Base-by-base conservation (phyloP, 2,797 vertebrate species). In the Pteronotus mesoamericanus region DNA sequence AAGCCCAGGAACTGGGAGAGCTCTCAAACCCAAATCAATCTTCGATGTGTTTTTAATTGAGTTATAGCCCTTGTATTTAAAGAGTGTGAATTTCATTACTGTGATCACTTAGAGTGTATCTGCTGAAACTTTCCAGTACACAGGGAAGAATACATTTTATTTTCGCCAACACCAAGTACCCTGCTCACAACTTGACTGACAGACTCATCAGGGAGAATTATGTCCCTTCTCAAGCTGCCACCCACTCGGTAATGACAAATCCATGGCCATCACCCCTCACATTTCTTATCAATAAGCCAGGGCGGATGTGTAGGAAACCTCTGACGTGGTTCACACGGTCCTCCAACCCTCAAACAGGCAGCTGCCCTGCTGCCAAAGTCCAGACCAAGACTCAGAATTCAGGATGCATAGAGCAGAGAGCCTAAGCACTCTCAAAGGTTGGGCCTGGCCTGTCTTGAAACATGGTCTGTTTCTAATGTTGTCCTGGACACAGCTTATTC, bases 51-150 rank as follows among this genome's bases (percentile, higher is more conserved):
- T 97, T 98, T 98, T 97, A 96, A 87, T 96, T 97, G 97, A 98
- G 94, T 84, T 86, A 89, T 91, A 98, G 94, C 64, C 97, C 84
- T 96, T 97, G 96, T 96, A 98, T 96, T 97, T 97, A 98, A 98
- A 97, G 71, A 82, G 86, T 97, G 97, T 93, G 96, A 97, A 98
- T 98, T 98, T 97, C 97, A 97, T 96, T 96, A 97, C 95, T 98
- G 91, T 94, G 96, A 95, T 95, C 96, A 95, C 95, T 78, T 82
- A 95, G 78, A 88, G 97, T 29, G 68, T 94, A 84, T 77, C 69
- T 91, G 92, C 95, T 68, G 96, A 97, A 92, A 37, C 95, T 97
- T 97, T 95, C 66, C 83, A 96, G 80, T n/a, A 96, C 59, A 37
- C 91, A 93, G 24, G 95, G 89, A 92, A 97, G 66, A 89, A 97